Conservation (phyloP, 2,113 vertebrate species). For the Lepidothrix coronata region DNA sequence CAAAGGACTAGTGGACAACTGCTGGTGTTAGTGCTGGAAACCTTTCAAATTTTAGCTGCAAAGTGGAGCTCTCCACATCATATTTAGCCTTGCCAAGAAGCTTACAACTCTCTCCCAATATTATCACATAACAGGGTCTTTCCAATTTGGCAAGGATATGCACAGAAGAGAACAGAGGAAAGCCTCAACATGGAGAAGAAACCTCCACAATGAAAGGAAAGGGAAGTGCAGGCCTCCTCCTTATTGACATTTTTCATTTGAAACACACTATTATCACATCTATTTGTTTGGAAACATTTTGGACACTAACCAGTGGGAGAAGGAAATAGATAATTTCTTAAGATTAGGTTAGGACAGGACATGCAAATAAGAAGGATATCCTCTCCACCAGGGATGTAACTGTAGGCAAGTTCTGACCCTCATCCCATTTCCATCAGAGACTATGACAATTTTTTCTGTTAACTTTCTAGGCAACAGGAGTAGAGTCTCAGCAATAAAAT, state of each 20-base stretch:
- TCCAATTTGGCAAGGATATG: slow-evolving; percentile 18
- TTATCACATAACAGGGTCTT: slow-evolving; percentile 21
- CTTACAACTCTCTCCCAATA: not conserved
- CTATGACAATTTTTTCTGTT: not conserved
- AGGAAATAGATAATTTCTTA: not conserved
- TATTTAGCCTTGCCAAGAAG: slow-evolving; percentile 24
- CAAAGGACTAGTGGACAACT: not conserved
- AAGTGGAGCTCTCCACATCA: not conserved
- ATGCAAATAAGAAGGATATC: slow-evolving; percentile 13
- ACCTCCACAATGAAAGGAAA: slow-evolving; percentile 38
- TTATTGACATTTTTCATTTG: not conserved
- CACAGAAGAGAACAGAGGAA: slow-evolving; percentile 1
- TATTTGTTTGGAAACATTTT: not conserved
- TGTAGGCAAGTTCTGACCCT: not conserved
- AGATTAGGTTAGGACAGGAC: not conserved
- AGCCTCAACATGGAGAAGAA: not conserved
- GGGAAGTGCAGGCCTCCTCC: not conserved
- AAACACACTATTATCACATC: not conserved
- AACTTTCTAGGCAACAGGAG: not conserved
- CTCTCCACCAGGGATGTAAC: not conserved
- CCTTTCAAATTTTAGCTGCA: not conserved
- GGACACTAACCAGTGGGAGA: not conserved
- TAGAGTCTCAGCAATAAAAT: not conserved
- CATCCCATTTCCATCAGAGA: not conserved
- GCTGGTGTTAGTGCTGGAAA: slow-evolving; percentile 15